phyloP scores from a whole-genome alignment of 2,797 vertebrate genomes.

The Hemibagrus guttatus region DNA sequence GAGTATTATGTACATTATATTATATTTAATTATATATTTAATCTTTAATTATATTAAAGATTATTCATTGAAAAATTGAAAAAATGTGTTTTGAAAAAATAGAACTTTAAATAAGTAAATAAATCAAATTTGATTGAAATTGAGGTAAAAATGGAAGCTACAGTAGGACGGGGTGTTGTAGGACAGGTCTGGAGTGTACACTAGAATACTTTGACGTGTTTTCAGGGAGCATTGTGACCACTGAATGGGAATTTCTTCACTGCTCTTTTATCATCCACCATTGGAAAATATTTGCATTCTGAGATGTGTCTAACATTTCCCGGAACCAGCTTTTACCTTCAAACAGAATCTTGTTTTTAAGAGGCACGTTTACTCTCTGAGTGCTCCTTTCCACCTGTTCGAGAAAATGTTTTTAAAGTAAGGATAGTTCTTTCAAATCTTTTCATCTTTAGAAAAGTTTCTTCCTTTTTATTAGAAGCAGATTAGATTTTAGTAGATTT shows the following conservation, averaged over 20 bases:
- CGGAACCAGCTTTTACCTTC: rapidly evolving
- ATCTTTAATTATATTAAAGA: no score
- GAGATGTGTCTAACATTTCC: neutral
- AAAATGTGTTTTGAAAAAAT: no score
- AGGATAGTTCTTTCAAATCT: neutral
- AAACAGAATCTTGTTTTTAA: neutral
- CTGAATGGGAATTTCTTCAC: neutral
- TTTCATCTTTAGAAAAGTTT: neutral
- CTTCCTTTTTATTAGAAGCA: neutral
- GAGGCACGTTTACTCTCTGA: neutral
- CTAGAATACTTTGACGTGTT: neutral
- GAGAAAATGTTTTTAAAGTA: neutral
- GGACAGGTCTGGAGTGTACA: no score
- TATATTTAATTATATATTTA: no score
- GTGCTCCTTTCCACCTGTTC: no score
- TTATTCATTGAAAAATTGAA: no score
- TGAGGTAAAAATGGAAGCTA: neutral
- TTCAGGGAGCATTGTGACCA: no score
- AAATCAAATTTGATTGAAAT: neutral
- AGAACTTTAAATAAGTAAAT: neutral
- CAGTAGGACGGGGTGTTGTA: neutral
- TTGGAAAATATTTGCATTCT: neutral
- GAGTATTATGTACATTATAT: no score
- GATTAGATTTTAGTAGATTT: neutral
- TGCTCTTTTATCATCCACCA: neutral